These are phyloP conservation scores for Penaeus chinensis DNA, from an alignment of 1,140 invertebrate genomes.

Conservation along the genomic window DNA sequence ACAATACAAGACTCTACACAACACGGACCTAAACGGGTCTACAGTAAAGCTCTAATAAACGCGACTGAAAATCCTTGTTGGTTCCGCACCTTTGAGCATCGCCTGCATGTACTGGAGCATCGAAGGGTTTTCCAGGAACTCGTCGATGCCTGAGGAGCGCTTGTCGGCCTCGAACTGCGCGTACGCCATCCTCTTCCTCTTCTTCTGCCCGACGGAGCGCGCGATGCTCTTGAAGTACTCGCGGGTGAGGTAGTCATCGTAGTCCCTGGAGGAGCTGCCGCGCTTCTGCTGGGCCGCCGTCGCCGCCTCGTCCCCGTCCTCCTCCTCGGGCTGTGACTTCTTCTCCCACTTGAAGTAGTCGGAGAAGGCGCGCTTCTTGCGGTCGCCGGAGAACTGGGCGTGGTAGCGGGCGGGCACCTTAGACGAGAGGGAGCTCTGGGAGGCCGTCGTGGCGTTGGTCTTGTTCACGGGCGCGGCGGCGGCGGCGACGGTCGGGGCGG, in stretches of 20 bases:
- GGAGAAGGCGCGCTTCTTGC: slow-evolving; percentile 45
- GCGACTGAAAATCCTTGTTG: no score
- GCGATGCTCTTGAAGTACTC: slow-evolving; percentile 57
- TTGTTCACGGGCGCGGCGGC: neutral
- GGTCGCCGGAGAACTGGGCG: neutral
- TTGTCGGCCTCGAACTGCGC: slow-evolving; percentile 46
- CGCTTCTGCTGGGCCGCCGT: no score
- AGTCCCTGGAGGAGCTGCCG: neutral
- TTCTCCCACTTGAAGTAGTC: slow-evolving; percentile 50
- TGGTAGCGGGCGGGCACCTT: neutral
- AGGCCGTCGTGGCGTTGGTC: neutral
- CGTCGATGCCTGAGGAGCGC: slow-evolving; percentile 5
- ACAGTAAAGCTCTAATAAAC: no score
- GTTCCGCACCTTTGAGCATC: slow-evolving; percentile 35
- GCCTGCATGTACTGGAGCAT: slow-evolving; percentile 41
- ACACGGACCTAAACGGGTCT: no score
- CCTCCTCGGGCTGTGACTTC: neutral
- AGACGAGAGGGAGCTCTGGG: neutral
- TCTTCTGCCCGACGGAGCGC: slow-evolving; percentile 40
- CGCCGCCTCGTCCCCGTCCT: neutral
- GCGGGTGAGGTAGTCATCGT: slow-evolving; percentile 36
- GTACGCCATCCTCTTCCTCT: slow-evolving; percentile 49
- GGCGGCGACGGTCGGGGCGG: neutral
- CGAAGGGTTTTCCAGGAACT: slow-evolving; percentile 38
- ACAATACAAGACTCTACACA: no score